phyloP scores from a whole-genome alignment of 2,113 vertebrate species.

The Corapipo altera region DNA sequence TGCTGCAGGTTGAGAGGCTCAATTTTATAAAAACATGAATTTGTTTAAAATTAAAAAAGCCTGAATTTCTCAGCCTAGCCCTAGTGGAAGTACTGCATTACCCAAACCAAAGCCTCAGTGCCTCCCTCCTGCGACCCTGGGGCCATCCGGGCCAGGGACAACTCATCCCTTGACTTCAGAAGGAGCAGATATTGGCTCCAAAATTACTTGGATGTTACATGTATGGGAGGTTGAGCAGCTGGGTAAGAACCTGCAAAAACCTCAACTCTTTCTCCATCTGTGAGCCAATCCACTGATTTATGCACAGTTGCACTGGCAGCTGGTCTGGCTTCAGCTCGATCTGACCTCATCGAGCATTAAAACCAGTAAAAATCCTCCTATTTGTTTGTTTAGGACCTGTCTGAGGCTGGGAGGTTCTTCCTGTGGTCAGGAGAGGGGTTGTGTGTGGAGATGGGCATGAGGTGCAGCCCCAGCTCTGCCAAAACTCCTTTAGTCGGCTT shows the following conservation, averaged over 20 bases:
- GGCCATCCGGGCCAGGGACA: not conserved
- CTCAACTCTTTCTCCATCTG: not conserved
- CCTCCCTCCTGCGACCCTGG: not conserved
- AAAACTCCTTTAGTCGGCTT: not conserved
- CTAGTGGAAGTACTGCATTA: not conserved
- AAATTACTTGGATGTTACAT: not conserved
- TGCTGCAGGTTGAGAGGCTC: not conserved
- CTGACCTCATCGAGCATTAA: slow-evolving; percentile 30
- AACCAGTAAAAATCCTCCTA: not conserved
- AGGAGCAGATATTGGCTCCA: not conserved
- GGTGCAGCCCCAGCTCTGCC: not conserved
- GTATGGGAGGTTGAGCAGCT: not conserved
- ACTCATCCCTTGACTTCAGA: not conserved
- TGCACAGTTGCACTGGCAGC: slow-evolving; percentile 19
- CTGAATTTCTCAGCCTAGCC: not conserved
- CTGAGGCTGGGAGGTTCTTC: not conserved
- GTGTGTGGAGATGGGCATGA: not conserved
- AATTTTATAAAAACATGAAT: not conserved
- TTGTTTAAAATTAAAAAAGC: not conserved
- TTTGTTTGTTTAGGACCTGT: slow-evolving; percentile 37
- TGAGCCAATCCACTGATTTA: slow-evolving; percentile 21
- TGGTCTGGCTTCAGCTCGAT: not conserved
- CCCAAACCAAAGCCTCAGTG: not conserved
- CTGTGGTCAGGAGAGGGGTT: not conserved
- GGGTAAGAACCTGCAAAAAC: not conserved